Evolutionary conservation across 2,797 vertebrate species (phyloP).

Genomic region (Emys orbicularis): DNA sequence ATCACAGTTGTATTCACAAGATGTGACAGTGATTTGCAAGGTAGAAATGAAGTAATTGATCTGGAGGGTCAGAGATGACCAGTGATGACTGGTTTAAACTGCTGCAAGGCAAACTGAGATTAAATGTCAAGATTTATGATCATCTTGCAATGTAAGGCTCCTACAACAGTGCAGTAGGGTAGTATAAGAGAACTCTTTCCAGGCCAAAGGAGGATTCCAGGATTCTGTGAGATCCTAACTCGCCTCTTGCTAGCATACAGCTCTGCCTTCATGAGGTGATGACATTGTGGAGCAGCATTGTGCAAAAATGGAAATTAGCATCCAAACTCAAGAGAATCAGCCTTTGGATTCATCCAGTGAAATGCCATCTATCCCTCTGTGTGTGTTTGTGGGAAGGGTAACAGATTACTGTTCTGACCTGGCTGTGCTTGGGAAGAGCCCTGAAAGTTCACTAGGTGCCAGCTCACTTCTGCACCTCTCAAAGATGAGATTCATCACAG

Average conservation of each 20-base stretch:
- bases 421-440: not conserved
- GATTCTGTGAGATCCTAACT: not conserved
- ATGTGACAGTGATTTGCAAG: constrained; percentile 63
- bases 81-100: constrained; percentile 60
- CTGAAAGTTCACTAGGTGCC: not conserved
- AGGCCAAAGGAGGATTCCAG: not conserved
- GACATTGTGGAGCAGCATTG: not conserved
- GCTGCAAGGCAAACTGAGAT: not conserved
- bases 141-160: not conserved
- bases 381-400: not conserved
- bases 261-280: not conserved
- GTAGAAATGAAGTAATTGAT: constrained; percentile 50
- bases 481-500: not conserved
- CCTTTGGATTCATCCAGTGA: not conserved
- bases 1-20: constrained; percentile 60
- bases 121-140: constrained; percentile 30
- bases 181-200: not conserved
- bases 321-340: not conserved
- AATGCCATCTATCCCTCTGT: not conserved
- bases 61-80: constrained; percentile 11
- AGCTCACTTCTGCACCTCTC: not conserved
- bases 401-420: not conserved
- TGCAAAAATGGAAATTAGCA: not conserved
- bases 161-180: not conserved
- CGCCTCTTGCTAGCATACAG: not conserved